Conservation (phyloP, 92 coral and sea anemone genomes). For the Plumapathes pennacea region DNA sequence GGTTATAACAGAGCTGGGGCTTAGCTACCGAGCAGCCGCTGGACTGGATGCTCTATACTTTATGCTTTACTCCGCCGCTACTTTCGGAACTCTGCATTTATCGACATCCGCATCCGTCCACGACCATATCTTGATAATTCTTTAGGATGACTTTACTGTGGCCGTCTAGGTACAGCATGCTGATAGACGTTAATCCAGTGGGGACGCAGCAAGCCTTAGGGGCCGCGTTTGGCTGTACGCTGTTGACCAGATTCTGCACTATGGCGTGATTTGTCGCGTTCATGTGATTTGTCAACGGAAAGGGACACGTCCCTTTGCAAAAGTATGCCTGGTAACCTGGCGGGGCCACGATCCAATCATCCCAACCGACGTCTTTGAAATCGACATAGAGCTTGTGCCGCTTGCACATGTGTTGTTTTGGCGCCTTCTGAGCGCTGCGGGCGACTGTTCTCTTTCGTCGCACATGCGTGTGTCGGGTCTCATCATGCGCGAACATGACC, state of each 20-base stretch:
- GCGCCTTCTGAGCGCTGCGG: constrained; percentile 2
- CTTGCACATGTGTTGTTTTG: constrained; percentile 52
- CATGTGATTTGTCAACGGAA: constrained; percentile 65
- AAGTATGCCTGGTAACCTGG: constrained; percentile 77
- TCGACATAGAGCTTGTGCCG: constrained; percentile 80
- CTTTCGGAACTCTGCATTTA: too few relatives aligned
- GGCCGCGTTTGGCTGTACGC: constrained; percentile 56
- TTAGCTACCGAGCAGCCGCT: too few relatives aligned
- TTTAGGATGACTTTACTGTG: constrained; percentile 72
- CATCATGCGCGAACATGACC: constrained; percentile 84
- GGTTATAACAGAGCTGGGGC: too few relatives aligned
- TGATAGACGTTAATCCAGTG: constrained; percentile 70
- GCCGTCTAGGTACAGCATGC: constrained; percentile 77
- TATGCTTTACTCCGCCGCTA: too few relatives aligned
- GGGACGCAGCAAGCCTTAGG: constrained; percentile 96
- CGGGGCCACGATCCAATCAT: constrained; percentile 96
- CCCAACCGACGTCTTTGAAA: constrained; percentile 85
- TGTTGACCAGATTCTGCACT: constrained; percentile 88
- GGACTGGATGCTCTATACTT: too few relatives aligned
- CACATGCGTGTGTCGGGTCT: constrained; percentile 56
- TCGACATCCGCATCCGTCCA: constrained; percentile 94
- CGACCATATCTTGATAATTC: constrained; percentile 93
- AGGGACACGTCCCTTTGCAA: constrained; percentile 86
- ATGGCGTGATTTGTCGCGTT: constrained; percentile 97
- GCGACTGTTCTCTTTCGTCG: constrained; percentile 67